phyloP scores from a whole-genome alignment of 2,113 vertebrate species.

The Actinemys pallida region DNA sequence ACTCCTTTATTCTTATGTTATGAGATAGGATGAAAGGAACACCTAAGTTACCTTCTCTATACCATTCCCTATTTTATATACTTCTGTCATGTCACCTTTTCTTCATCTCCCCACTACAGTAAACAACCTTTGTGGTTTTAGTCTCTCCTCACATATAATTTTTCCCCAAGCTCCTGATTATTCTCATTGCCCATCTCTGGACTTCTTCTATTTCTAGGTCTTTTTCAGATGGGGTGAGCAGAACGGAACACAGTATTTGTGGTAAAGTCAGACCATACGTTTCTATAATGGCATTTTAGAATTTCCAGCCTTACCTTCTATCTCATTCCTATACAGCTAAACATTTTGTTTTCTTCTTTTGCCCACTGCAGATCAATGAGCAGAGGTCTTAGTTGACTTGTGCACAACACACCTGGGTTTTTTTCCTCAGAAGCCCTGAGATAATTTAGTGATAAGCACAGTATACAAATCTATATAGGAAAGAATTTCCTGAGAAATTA shows the following conservation, averaged over 20 bases:
- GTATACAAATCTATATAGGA: background rate
- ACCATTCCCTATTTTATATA: background rate
- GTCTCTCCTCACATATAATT: background rate
- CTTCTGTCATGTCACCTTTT: background rate
- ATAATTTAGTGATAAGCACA: background rate
- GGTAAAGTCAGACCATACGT: background rate
- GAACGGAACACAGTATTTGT: background rate
- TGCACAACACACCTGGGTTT: background rate
- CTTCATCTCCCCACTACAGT: background rate
- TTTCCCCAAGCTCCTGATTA: background rate
- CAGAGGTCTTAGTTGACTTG: background rate
- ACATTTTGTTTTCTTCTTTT: background rate
- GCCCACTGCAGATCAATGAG: background rate
- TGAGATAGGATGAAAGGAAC: background rate
- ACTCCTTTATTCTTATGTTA: background rate
- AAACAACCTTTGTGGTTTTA: background rate
- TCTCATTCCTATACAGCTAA: background rate
- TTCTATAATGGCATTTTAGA: background rate
- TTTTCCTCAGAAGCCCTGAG: background rate
- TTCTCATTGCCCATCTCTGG: background rate
- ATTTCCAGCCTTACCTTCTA: too few relatives aligned
- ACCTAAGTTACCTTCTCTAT: background rate
- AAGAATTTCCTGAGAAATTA: background rate
- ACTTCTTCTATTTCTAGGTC: background rate
- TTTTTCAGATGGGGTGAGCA: background rate